Evolutionary conservation across 2,888 invertebrate species (phyloP).

Genomic region (Amphipoea lucens): DNA sequence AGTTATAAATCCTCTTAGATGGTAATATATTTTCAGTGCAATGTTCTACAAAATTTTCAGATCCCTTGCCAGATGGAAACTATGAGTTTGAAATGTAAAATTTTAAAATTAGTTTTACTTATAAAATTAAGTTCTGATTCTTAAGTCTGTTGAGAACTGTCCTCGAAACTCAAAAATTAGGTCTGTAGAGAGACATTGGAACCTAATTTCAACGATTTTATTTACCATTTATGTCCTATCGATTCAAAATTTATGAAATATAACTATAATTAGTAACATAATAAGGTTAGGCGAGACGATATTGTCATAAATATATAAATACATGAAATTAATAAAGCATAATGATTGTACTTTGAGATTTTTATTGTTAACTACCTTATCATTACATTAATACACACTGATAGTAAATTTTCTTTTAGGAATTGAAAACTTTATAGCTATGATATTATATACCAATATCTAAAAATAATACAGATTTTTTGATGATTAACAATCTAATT

Average conservation of each 20-base stretch:
- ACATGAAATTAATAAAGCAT: constrained; percentile 91
- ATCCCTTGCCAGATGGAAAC: constrained; percentile 86
- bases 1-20: constrained; percentile 56
- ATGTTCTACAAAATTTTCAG: constrained; percentile 56
- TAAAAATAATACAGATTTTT: not conserved
- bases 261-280: constrained; percentile 90
- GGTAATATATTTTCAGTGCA: constrained; percentile 64
- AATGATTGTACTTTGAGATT: constrained; percentile 89
- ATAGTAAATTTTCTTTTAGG: not conserved
- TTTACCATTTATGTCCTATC: constrained; percentile 89
- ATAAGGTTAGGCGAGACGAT: constrained; percentile 91
- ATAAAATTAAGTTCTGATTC: constrained; percentile 84
- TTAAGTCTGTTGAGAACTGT: constrained; percentile 81
- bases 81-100: constrained; percentile 81
- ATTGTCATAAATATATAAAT: constrained; percentile 91
- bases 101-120: constrained; percentile 81
- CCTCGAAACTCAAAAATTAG: constrained; percentile 81
- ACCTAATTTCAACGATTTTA: constrained; percentile 86
- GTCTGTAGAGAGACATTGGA: constrained; percentile 80
- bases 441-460: not conserved
- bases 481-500: not conserved
- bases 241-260: constrained; percentile 90
- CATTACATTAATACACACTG: constrained; percentile 10
- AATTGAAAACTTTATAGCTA: not conserved
- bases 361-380: constrained; percentile 77